Base-by-base conservation (phyloP, 1,140 invertebrate species). In the Magallana ariakensis region DNA sequence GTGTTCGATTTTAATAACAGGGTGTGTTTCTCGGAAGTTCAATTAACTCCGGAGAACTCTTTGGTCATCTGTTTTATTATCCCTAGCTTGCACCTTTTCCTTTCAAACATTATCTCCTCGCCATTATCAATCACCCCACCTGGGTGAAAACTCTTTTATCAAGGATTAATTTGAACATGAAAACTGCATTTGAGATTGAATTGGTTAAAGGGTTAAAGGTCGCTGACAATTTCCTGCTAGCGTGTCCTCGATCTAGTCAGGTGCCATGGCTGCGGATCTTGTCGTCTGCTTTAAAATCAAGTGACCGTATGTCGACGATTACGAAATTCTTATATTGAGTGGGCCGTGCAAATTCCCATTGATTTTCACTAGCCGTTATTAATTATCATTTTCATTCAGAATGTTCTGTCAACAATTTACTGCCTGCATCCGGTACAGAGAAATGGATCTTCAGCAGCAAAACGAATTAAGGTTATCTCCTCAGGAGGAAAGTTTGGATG, bases 101-200 rank as follows among this genome's bases (percentile, higher is more conserved):
- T 60, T 60, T 60, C 58, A 60, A 1, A 60, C 62, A 70, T 75
- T 33, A 75, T 75, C 66, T 75, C 22, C 15, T 60, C 58, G 15
- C 22, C 33, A 75, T 22, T 75, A 13, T 75, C 66, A 26, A 19
- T 22, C 66, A 26, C 19, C 22, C 66, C 66, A 75, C 22, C 66
- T 75, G 66, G 66, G 22, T 75, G 13, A 26, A 75, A 75, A 75
- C 26, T 75, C 66, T 22, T 75, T 75, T 75, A 75, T 75, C 66
- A 26, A 26, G 66, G 66, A 75, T 75, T 75, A 75, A 75, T 22
- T 66, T 66, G 19, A 66, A 75, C 66, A 75, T 33, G 66, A 75
- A 75, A 75, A 75, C 66, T 75, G 66, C 22, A 75, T 75, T 75
- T 75, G 10, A 75, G 66, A 75, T 19, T 75, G 66, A 26, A 75